Percentiles rank a stretch among this genome's conserved stretches.
Conservation (phyloP, 2,113 vertebrate genomes). For the Eudyptes chrysolophus region DNA sequence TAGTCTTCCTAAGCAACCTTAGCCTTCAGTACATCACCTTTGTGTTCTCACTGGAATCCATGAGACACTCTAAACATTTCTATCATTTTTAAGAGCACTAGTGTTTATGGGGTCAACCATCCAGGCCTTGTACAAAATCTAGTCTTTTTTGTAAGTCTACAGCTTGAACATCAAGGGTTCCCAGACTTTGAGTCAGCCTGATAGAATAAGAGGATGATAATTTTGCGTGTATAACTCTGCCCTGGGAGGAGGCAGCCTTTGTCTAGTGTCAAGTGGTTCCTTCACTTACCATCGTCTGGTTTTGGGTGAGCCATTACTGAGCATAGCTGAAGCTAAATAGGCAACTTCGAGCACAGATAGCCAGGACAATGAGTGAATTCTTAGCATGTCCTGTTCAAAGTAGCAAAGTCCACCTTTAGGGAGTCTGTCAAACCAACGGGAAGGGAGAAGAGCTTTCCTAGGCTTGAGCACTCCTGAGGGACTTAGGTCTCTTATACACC, state of each 20-base stretch:
- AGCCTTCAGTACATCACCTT: background rate
- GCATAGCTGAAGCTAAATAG: background rate
- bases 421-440: background rate
- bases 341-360: background rate
- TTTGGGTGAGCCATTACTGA: background rate
- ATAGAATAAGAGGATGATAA: background rate
- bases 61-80: background rate
- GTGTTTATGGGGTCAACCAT: background rate
- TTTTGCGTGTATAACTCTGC: background rate
- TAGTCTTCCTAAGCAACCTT: background rate
- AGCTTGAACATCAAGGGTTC: background rate
- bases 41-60: background rate
- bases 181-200: background rate
- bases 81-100: background rate
- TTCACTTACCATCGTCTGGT: background rate
- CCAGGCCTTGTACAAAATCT: background rate
- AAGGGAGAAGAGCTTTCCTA: background rate
- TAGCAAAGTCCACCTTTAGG: background rate
- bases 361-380: background rate
- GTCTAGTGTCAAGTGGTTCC: background rate
- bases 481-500: background rate
- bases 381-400: fast-evolving
- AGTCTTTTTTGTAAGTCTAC: background rate
- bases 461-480: background rate
- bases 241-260: background rate